Conservation (phyloP, 2,888 invertebrate genomes). For the Tethea ocularis region DNA sequence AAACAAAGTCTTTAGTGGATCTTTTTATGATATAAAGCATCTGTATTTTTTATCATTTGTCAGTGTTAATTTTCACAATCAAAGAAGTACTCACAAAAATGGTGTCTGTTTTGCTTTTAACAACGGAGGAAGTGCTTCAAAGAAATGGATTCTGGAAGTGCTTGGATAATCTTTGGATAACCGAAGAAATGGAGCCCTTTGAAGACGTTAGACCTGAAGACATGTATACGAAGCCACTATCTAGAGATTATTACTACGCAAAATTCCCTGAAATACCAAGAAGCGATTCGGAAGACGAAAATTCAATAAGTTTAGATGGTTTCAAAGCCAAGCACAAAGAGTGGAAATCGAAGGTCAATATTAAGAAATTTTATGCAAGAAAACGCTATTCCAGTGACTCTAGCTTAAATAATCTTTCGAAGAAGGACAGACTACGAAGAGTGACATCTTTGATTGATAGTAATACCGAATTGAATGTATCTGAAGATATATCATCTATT, state of each 20-base stretch:
- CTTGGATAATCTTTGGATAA: conserved; percentile 68
- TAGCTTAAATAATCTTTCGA: conserved; percentile 35
- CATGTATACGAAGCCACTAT: conserved; percentile 62
- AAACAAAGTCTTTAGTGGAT: neutral
- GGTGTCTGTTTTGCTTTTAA: conserved; percentile 70
- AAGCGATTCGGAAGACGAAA: conserved; percentile 78
- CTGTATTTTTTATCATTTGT: neutral
- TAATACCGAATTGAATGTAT: conserved; percentile 12
- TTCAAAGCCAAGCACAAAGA: conserved; percentile 65
- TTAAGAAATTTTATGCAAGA: conserved; percentile 54
- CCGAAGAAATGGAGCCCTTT: conserved; percentile 74
- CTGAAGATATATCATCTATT: conserved; percentile 9
- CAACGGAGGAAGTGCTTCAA: conserved; percentile 73
- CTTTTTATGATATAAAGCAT: neutral
- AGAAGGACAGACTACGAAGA: conserved; percentile 22
- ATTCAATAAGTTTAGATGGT: conserved; percentile 62
- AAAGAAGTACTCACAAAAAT: conserved; percentile 36
- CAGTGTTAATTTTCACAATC: no score
- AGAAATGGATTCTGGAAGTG: conserved; percentile 72
- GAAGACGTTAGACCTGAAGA: conserved; percentile 70
- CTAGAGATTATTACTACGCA: conserved; percentile 71
- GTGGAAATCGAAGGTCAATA: conserved; percentile 67
- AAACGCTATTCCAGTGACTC: conserved; percentile 45
- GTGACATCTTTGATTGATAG: conserved; percentile 44
- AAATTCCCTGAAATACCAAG: conserved; percentile 72